phyloP scores from a whole-genome alignment of 2,888 invertebrate genomes.

The Alviniconcha strummeri region DNA sequence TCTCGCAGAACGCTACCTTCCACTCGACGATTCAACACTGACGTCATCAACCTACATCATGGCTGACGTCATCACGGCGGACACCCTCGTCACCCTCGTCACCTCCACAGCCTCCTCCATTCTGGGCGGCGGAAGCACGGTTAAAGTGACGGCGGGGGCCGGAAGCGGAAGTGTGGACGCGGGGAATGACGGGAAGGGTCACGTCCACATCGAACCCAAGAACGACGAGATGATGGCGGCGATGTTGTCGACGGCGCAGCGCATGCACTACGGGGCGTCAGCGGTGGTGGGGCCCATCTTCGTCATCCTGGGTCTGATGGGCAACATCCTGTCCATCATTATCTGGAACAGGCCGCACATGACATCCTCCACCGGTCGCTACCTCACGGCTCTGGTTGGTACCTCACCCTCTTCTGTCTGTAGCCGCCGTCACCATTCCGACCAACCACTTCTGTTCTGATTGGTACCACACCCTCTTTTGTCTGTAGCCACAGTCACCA shows the following conservation, averaged over 20 bases:
- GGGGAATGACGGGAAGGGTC: not conserved
- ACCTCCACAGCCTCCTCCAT: not conserved
- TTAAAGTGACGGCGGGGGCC: not conserved
- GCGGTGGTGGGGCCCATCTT: conserved; percentile 51
- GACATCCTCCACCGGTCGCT: conserved; percentile 53
- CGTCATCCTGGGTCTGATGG: conserved; percentile 54
- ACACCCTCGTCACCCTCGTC: not conserved
- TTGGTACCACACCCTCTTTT: too few relatives aligned
- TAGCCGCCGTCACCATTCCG: too few relatives aligned
- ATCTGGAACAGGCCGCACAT: conserved; percentile 52
- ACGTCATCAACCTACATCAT: conserved; percentile 1
- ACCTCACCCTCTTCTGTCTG: not conserved
- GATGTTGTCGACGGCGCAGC: conserved; percentile 46
- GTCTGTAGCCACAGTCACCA: too few relatives aligned
- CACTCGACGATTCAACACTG: not conserved
- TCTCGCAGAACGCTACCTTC: not conserved
- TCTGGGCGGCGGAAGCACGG: not conserved
- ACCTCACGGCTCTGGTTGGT: conserved; percentile 49
- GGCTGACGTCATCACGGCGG: not conserved
- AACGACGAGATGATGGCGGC: conserved; percentile 31
- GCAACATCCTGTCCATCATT: conserved; percentile 56
- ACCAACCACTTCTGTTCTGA: too few relatives aligned
- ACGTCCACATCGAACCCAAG: conserved; percentile 11
- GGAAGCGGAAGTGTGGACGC: not conserved
- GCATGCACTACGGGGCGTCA: conserved; percentile 54